Percentiles rank a stretch among this genome's conserved stretches.
phyloP scores from a whole-genome alignment of 2,888 invertebrate species.

The Aelia acuminata region DNA sequence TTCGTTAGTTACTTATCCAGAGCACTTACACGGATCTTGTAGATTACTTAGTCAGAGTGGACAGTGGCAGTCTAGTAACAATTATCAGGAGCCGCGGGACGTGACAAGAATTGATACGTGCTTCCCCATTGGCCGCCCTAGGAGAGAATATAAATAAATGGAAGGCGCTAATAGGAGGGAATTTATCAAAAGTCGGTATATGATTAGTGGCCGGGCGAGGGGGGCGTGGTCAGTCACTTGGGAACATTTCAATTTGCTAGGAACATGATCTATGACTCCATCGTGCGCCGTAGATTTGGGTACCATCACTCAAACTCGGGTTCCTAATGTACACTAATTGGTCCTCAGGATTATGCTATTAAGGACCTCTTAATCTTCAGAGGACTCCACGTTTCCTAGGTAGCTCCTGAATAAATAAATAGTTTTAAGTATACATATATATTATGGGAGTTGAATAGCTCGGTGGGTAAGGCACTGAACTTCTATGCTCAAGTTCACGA shows the following conservation, averaged over 20 bases:
- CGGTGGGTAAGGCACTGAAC: no score
- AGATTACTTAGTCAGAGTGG: background rate
- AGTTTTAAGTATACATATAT: no score
- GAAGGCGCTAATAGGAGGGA: constrained; percentile 21
- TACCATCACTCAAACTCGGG: background rate
- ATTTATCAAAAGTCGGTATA: constrained; percentile 34
- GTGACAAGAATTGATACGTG: constrained; percentile 20
- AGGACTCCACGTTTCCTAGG: background rate
- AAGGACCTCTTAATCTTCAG: background rate
- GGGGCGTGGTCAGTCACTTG: background rate
- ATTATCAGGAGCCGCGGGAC: background rate
- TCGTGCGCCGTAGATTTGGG: background rate
- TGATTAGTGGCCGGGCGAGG: background rate
- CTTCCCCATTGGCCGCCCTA: background rate
- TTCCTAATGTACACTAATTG: constrained; percentile 2
- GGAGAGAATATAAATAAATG: constrained; percentile 1
- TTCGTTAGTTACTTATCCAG: background rate
- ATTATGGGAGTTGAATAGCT: no score
- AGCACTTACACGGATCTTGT: background rate
- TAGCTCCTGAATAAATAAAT: background rate
- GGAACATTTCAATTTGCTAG: constrained; percentile 34
- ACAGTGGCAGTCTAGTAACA: background rate
- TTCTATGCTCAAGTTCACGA: no score
- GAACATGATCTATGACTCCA: background rate
- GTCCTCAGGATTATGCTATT: background rate